Base-by-base conservation (phyloP, 2,113 vertebrate species). In the Grammomys dolichurus region DNA sequence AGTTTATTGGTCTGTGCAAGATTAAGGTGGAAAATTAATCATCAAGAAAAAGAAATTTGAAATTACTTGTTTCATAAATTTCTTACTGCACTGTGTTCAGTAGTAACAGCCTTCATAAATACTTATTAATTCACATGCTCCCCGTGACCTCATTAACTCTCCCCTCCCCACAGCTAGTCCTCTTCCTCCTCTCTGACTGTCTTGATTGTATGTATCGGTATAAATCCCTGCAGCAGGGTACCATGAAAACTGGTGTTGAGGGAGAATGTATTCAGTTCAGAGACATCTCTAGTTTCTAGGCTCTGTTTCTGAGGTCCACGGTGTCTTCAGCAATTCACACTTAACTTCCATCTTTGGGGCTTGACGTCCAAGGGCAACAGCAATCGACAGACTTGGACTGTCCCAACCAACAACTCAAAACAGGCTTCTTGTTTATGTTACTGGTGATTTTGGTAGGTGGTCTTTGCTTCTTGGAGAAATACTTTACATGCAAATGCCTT, bases 121-220 rank as follows among this genome's bases (percentile, higher is more conserved):
- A 48, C 40, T 16, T 85, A 28, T 65, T 43, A 19, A 63, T 31
- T 46, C 24, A 67, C 40, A 43, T 46, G 17, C 12, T 43, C 22
- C n/a, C n/a, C n/a, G 67, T 46, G 24, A 17, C 22, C 5, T 0
- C 26, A 4, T 36, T 36, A 54, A 36, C 1, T 43, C 24, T 65
- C 43, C 14, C 26, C 7, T 31, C 2, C 2, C 14, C 19, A n/a
- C 13, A 63, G 7, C 16, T 65, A 31, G 7, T 31, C 0, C 58
- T 46, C 26, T 33, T 31, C 40, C 14, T 46, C 43, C 16, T 7
- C 26, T 31, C 7, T 65, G 24, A 65, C 40, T 43, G 24, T 65
- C 16, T 63, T 26, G 36, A 82, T 58, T 81, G 5, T 28, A 58
- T 13, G 19, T 14, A 82, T 82, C 10, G 20, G 7, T 13, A 82